Base-by-base conservation (phyloP, 2,797 vertebrate genomes). In the Trachurus trachurus region DNA sequence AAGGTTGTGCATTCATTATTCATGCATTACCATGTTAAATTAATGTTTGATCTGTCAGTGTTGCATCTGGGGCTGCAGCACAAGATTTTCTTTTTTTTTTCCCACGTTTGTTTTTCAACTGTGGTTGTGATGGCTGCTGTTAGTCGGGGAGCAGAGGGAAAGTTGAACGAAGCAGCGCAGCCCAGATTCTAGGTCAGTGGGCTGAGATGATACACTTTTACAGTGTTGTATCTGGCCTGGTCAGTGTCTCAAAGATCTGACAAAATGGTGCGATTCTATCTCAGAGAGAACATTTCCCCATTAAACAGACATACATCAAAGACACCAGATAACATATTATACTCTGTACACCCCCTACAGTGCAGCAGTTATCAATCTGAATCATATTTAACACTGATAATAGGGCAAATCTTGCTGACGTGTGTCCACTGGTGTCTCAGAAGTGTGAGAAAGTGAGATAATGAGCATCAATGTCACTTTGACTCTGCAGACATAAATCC, bases 81-180 rank as follows among this genome's bases (percentile, higher is more conserved):
- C 21, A 31, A 9, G 39, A n/a, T 39, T 11, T 47, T 12, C 11
- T 13, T n/a, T 54, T 54, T 59, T 42, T 3, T 26, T 26, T 26
- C 26, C 26, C 0, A n/a, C 21, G 15, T 45, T 71, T 73, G n/a
- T 70, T 76, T 66, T 71, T 59, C 21, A 37, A 50, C 22, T 44
- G 60, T 34, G 66, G 66, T 69, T 62, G 19, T 63, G 72, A 49
- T 76, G 53, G 45, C 78, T 82, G 68, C 34, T 75, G 40, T 77
- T 75, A 19, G 65, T 87, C 57, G 29, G 42, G 12, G 40, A 73
- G 61, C 53, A 66, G 71, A 9, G 1, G 5, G 58, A 15, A 17
- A 1, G 29, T 42, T 66, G 22, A 77, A 66, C 21, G 50, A 64
- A 58, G 44, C 1, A 58, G 44, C 1, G 9, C 58, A 37, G 44